These are phyloP conservation scores for Micronycteris hirsuta DNA, from an alignment of 2,113 vertebrate genomes.

Conservation along the genomic window DNA sequence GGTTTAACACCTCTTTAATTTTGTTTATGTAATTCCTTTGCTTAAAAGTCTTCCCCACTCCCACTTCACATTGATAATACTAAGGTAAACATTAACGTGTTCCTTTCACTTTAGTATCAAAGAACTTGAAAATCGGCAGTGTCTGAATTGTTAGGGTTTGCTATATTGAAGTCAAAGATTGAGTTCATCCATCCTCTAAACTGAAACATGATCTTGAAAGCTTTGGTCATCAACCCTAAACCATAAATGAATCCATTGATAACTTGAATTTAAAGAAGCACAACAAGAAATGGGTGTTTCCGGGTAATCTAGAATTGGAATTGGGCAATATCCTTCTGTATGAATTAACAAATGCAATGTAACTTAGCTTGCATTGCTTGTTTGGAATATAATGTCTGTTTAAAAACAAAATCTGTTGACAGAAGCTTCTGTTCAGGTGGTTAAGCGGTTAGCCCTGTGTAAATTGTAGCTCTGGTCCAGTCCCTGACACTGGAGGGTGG, in stretches of 20 bases:
- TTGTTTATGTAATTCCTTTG: conserved; percentile 67
- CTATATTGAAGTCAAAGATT: background rate
- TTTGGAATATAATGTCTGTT: conserved; percentile 6
- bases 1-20: conserved; percentile 67
- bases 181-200: background rate
- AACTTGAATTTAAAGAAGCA: conserved; percentile 16
- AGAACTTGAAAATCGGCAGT: background rate
- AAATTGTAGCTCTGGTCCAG: background rate
- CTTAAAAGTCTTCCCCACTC: background rate
- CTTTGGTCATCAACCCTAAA: background rate
- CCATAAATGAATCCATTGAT: background rate
- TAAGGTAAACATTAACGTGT: conserved; percentile 44
- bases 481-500: background rate
- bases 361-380: background rate
- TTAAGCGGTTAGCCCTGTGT: background rate
- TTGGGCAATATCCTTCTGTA: conserved; percentile 23
- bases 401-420: conserved; percentile 5
- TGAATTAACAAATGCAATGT: background rate
- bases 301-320: background rate
- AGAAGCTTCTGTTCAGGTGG: background rate
- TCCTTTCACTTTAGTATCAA: background rate
- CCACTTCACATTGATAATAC: conserved; percentile 31
- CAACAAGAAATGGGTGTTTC: background rate
- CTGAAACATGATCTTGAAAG: conserved; percentile 1
- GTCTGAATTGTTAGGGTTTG: background rate